These are phyloP conservation scores for Cyanoramphus novaezelandiae DNA, from an alignment of 2,113 vertebrate genomes.

Conservation along the genomic window DNA sequence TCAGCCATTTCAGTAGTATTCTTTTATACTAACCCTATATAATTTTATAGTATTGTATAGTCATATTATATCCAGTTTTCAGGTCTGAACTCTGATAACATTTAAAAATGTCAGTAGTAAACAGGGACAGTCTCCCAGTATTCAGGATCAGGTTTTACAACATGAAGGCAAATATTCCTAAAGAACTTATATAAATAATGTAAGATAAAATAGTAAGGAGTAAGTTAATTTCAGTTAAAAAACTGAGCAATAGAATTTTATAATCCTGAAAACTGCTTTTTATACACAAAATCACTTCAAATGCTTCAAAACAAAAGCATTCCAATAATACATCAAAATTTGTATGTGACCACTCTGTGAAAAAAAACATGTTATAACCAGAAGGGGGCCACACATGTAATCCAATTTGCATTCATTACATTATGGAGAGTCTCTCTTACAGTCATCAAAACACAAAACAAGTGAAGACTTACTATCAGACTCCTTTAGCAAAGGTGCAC, in stretches of 20 bases:
- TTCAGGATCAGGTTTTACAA: not conserved
- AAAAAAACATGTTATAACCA: not conserved
- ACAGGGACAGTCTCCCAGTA: not conserved
- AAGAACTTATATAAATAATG: not conserved
- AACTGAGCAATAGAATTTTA: not conserved
- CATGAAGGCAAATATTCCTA: not conserved
- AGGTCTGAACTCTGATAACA: not conserved
- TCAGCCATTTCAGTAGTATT: not conserved
- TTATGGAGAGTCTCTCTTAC: not conserved
- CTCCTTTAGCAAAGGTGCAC: slow-evolving; percentile 68
- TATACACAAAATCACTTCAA: not conserved
- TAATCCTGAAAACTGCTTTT: not conserved
- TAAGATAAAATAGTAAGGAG: not conserved
- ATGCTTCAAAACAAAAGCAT: not conserved
- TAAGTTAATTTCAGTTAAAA: not conserved
- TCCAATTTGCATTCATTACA: not conserved
- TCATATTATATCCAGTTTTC: not conserved
- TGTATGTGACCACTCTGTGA: not conserved
- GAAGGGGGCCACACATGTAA: not conserved
- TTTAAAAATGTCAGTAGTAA: not conserved
- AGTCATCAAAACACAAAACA: not conserved
- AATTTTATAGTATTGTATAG: not conserved
- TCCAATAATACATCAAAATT: not conserved
- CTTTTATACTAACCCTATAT: not conserved
- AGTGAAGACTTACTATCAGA: slow-evolving; percentile 70